Evolutionary conservation across 2,113 vertebrate species (phyloP), one percentile per base, ranked within the genome.

Genomic region (Riparia riparia): DNA sequence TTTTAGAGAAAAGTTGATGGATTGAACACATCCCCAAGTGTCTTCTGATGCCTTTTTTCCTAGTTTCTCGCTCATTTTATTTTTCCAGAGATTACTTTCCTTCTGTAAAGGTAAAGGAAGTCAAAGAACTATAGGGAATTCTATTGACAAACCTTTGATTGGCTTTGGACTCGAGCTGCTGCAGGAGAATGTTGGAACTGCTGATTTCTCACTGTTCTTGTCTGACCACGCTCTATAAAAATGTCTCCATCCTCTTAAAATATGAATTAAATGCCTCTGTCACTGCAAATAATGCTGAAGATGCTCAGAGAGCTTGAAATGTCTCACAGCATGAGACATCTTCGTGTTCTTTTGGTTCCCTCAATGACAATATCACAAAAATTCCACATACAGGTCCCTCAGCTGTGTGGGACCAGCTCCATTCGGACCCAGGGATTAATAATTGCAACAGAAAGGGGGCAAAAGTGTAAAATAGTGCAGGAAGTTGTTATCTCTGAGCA

Each of bases 41-140:
- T 15, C 24, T 50, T 70, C 19, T 41, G 41, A 34, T 12, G 26
- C 1, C 9, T 44, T 64, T 86, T 50, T 26, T 5, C 14, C 18
- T 2, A 31, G 6, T 53, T 65, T 5, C 9, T 60, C 6, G 4
- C 13, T 32, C 9, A 17, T 44, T 63, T 44, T 0, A 1, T 44
- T 57, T 79, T 61, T 12, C 39, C 32, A 47, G 25, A 32, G 7
- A 12, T 26, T 17, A 5, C 4, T 65, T 66, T 76, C 34, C 42
- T 25, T 86, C 26, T 34, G 5, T 11, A 50, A 25, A 50, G 31
- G 8, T 57, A 50, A 57, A 50, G 5, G 13, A 42, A 20, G 34
- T 50, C 34, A 17, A 42, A 29, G 10, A 34, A 34, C 16, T 20
- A 3, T 4, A 17, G 25, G 19, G 29, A 50, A 58, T 66, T 58